A percentile compares a stretch with the other conserved stretches of the same genome.
These are phyloP conservation scores for Cettia cetti DNA, from an alignment of 2,113 vertebrate species.

Conservation along the genomic window DNA sequence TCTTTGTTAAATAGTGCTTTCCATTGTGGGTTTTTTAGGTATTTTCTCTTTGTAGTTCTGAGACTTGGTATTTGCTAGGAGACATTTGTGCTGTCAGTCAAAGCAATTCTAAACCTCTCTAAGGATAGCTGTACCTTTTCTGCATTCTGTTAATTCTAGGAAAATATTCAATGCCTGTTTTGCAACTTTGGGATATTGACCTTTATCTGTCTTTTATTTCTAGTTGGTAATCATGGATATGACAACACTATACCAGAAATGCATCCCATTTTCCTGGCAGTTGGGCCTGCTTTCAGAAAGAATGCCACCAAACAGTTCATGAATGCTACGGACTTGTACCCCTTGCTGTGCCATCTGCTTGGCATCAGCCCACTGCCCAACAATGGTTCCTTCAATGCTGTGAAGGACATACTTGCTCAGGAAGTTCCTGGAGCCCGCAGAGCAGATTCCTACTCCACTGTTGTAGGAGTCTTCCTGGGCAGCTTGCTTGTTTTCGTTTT, in stretches of 20 bases:
- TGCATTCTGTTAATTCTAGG: neutral
- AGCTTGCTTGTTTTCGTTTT: constrained; percentile 81
- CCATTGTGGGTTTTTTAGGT: neutral
- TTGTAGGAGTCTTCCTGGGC: constrained; percentile 79
- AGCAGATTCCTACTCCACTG: constrained; percentile 69
- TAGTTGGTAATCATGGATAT: constrained; percentile 92
- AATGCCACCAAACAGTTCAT: constrained; percentile 78
- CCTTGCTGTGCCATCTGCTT: constrained; percentile 88
- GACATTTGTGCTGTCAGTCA: neutral
- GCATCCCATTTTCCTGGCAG: constrained; percentile 88
- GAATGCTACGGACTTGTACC: constrained; percentile 86
- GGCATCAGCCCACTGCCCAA: constrained; percentile 76
- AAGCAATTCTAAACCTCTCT: neutral
- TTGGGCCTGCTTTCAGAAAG: constrained; percentile 86
- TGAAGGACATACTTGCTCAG: constrained; percentile 79
- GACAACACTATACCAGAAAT: constrained; percentile 86
- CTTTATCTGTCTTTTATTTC: constrained; percentile 45
- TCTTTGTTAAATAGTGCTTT: neutral
- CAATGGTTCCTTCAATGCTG: constrained; percentile 82
- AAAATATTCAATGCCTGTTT: neutral
- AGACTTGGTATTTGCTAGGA: neutral
- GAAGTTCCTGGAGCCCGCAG: neutral
- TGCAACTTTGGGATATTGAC: neutral
- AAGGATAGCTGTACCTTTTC: neutral
- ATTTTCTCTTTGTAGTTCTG: neutral